Evolutionary conservation across 2,113 vertebrate species (phyloP).

Genomic region (Cynocephalus volans): DNA sequence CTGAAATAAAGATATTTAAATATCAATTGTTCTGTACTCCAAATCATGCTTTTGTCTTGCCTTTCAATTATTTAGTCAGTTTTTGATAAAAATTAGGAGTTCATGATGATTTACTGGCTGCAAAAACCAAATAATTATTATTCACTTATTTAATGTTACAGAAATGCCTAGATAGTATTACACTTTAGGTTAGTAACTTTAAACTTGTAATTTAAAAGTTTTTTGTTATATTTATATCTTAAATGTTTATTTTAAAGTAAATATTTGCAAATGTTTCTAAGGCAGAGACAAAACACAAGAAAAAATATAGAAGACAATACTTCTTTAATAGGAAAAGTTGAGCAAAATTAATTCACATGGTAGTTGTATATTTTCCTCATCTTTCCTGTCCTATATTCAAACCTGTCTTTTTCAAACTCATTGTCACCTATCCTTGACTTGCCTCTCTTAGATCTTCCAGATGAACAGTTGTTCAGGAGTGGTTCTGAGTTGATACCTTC

Average conservation of each 20-base stretch:
- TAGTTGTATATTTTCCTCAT: neutral
- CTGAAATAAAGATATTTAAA: slow-evolving; percentile 73
- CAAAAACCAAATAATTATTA: slow-evolving; percentile 39
- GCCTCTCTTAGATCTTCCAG: neutral
- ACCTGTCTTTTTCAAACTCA: neutral
- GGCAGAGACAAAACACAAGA: slow-evolving; percentile 10
- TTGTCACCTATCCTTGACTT: neutral
- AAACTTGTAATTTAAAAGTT: neutral
- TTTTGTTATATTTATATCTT: slow-evolving; percentile 6
- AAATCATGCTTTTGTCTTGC: slow-evolving; percentile 43
- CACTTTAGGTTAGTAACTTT: neutral
- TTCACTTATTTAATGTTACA: slow-evolving; percentile 4
- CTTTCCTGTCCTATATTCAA: neutral
- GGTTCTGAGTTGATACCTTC: neutral
- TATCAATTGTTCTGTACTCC: slow-evolving; percentile 63
- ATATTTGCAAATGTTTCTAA: slow-evolving; percentile 42
- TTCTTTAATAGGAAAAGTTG: neutral
- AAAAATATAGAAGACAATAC: neutral
- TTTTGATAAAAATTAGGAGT: slow-evolving; percentile 65
- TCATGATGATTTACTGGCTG: slow-evolving; percentile 20
- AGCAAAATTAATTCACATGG: neutral
- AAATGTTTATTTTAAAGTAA: slow-evolving; percentile 56
- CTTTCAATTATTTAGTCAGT: slow-evolving; percentile 42
- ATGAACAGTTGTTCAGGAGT: neutral
- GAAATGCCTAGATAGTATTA: neutral